These are phyloP conservation scores for Phalanger gymnotis DNA, from an alignment of 2,797 vertebrate species.

Conservation along the genomic window DNA sequence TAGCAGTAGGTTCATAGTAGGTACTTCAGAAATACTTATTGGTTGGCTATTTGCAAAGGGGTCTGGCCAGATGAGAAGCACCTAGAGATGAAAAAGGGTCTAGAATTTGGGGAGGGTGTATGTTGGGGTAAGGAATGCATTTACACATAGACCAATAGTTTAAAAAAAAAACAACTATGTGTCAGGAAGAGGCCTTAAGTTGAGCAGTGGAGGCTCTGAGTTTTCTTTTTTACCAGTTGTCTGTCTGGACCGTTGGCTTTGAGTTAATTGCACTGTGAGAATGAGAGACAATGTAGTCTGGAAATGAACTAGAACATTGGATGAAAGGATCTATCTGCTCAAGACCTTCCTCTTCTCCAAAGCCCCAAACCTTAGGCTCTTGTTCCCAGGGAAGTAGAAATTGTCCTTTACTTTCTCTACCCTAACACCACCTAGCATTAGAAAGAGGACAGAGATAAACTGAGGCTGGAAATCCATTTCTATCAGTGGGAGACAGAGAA, in stretches of 20 bases:
- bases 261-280: background rate
- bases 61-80: background rate
- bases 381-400: background rate
- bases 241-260: background rate
- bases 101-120: background rate
- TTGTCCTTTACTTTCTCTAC: background rate
- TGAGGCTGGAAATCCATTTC: background rate
- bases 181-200: background rate
- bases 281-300: background rate
- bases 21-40: background rate
- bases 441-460: background rate
- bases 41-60: background rate
- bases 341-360: background rate
- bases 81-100: background rate
- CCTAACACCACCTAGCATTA: background rate
- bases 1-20: background rate
- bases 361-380: background rate
- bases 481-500: background rate
- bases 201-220: no score
- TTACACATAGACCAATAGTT: background rate
- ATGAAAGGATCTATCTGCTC: background rate
- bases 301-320: background rate
- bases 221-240: background rate
- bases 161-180: background rate
- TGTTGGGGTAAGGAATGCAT: background rate